These are phyloP conservation scores for Drosophila punjabiensis DNA, from an alignment of 1,140 invertebrate genomes.

Conservation along the genomic window DNA sequence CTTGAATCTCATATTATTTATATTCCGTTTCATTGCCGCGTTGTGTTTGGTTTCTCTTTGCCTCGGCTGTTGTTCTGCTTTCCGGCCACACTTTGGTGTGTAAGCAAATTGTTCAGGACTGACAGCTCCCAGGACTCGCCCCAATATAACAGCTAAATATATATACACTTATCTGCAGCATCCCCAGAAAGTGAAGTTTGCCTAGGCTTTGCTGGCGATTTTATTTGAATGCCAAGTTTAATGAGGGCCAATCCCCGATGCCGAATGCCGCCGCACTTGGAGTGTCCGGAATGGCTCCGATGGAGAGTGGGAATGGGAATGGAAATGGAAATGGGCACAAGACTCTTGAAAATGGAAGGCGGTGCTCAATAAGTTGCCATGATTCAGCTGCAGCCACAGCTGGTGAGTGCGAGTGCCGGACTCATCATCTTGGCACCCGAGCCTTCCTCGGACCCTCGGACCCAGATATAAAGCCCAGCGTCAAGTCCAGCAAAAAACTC, in stretches of 20 bases:
- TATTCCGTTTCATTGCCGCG: not conserved
- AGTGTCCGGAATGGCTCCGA: conserved; percentile 21
- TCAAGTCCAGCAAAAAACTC: conserved; percentile 9
- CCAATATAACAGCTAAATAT: not conserved
- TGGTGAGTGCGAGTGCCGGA: not conserved
- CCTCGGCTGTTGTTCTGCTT: conserved; percentile 42
- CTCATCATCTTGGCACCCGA: conserved; percentile 28
- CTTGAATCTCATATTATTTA: no score
- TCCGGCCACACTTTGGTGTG: conserved; percentile 63
- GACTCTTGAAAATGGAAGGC: not conserved
- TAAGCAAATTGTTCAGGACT: conserved; percentile 75
- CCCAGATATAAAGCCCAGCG: conserved; percentile 8
- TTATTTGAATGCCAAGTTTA: conserved; percentile 70
- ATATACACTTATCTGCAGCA: conserved; percentile 2
- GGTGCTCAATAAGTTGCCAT: conserved; percentile 62
- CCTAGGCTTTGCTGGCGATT: conserved; percentile 42
- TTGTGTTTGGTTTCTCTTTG: conserved; percentile 39
- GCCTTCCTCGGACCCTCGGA: not conserved
- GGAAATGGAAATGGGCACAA: not conserved
- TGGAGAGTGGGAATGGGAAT: not conserved
- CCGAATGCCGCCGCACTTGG: conserved; percentile 12
- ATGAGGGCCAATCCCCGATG: conserved; percentile 50
- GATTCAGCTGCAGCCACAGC: conserved; percentile 58
- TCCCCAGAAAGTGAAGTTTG: conserved; percentile 30
- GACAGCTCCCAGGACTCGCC: conserved; percentile 45